phyloP scores from a whole-genome alignment of 2,797 vertebrate species.

The Microhierax caerulescens region DNA sequence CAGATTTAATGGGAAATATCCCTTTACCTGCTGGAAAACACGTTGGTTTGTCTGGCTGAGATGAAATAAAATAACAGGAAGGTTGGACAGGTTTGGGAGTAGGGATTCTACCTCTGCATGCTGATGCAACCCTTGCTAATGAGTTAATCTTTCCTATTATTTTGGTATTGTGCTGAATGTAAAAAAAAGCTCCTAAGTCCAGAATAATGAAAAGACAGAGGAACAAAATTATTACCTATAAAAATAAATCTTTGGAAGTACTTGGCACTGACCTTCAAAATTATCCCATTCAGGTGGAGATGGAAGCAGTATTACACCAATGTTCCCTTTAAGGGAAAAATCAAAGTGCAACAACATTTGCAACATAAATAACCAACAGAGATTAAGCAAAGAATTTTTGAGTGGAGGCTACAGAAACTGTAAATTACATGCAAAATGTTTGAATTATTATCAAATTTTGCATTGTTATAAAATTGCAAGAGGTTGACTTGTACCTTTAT shows the following conservation, averaged over 20 bases:
- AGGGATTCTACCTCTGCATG: neutral
- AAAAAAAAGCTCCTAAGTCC: neutral
- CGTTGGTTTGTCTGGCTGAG: neutral
- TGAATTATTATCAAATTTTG: neutral
- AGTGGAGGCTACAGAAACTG: neutral
- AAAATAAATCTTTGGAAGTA: neutral
- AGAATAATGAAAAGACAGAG: neutral
- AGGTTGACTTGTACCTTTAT: neutral
- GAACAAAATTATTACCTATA: neutral
- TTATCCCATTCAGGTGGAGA: neutral
- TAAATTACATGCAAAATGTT: neutral
- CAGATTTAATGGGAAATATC: neutral
- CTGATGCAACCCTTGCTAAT: neutral
- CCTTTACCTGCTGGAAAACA: neutral
- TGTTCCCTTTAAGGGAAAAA: neutral
- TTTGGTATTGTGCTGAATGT: neutral
- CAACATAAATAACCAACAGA: neutral
- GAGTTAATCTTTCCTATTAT: neutral
- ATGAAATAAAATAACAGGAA: neutral
- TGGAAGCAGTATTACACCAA: neutral
- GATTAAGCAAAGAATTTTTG: neutral
- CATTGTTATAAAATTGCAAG: neutral
- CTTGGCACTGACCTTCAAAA: neutral
- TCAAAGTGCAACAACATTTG: neutral
- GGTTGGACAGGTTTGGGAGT: neutral